Conservation (phyloP, 2,113 vertebrate genomes). For the Penelope pileata region DNA sequence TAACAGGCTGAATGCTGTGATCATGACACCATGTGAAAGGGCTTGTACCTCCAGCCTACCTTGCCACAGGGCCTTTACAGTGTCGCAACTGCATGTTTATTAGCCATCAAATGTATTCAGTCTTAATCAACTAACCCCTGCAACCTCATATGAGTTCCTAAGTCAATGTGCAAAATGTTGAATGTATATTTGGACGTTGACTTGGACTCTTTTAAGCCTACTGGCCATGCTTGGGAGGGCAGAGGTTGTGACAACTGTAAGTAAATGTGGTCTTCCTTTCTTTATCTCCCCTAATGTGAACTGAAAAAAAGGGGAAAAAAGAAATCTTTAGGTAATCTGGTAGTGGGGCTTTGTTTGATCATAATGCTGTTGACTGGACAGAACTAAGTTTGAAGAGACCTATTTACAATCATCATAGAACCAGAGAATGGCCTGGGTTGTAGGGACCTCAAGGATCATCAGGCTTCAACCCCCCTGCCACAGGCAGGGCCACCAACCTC, state of each 20-base stretch:
- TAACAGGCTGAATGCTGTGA: background rate
- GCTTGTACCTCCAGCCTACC: background rate
- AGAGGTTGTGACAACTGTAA: background rate
- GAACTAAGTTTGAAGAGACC: background rate
- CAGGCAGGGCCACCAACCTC: too few species aligned
- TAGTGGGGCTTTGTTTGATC: fast-evolving
- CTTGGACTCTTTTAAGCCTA: background rate
- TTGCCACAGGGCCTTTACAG: background rate
- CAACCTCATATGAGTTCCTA: background rate
- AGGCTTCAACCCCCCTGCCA: too few species aligned
- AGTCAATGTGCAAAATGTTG: background rate
- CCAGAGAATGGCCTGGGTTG: too few species aligned
- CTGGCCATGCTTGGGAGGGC: background rate
- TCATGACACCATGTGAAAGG: background rate
- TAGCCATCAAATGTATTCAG: background rate
- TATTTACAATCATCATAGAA: too few species aligned
- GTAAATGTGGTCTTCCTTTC: background rate
- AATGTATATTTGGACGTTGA: fast-evolving
- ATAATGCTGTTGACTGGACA: background rate
- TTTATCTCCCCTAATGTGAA: background rate
- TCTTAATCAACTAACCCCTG: fast-evolving
- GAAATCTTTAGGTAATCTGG: background rate
- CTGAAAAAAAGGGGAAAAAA: background rate
- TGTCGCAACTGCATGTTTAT: fast-evolving
- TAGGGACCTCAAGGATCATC: too few species aligned